phyloP scores from a whole-genome alignment of 2,797 vertebrate genomes.

The Trachops cirrhosus region DNA sequence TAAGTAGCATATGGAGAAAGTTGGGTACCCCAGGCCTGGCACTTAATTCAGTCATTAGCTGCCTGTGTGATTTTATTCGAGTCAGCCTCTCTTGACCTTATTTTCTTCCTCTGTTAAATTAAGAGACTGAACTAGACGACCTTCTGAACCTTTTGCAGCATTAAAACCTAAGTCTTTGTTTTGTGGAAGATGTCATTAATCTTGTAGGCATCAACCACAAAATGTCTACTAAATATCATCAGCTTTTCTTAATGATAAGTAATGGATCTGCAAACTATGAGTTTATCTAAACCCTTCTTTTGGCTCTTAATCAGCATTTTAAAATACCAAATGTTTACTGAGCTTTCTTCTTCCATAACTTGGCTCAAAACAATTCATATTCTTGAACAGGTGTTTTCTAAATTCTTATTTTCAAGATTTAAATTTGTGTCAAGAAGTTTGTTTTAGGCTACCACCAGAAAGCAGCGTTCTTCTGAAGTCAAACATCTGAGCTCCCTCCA shows the following conservation, averaged over 20 bases:
- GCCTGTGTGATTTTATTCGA: background rate
- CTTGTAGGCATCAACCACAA: background rate
- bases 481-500: background rate
- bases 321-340: background rate
- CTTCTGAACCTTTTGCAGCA: background rate
- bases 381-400: background rate
- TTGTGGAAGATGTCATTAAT: slow-evolving; percentile 11
- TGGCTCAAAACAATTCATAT: background rate
- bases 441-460: background rate
- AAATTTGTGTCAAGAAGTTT: background rate
- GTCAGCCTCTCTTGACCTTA: background rate
- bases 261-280: too few species aligned
- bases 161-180: background rate
- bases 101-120: background rate
- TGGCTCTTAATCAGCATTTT: slow-evolving; percentile 36
- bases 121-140: background rate
- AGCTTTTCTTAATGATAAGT: background rate
- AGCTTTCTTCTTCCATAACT: background rate
- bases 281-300: background rate
- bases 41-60: background rate
- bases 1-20: background rate
- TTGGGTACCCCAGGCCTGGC: background rate
- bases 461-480: background rate
- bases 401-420: background rate
- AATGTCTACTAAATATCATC: background rate